These are phyloP conservation scores for Drosophila littoralis DNA, from an alignment of 1,140 invertebrate genomes.

Conservation along the genomic window DNA sequence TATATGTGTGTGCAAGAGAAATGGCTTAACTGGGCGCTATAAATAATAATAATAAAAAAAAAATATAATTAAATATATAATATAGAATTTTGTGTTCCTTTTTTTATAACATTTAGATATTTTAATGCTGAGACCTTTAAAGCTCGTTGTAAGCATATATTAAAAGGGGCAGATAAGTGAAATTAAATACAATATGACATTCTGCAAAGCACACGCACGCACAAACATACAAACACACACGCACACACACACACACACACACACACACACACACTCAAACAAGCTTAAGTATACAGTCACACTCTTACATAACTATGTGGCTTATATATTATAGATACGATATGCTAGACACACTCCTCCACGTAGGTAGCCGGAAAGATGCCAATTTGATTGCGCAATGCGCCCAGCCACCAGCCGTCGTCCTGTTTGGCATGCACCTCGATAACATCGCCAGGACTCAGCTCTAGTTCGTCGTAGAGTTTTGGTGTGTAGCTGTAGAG, in stretches of 20 bases:
- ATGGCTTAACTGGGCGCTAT: slow-evolving; percentile 50
- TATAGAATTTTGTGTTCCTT: slow-evolving; percentile 17
- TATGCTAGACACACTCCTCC: slow-evolving; percentile 86
- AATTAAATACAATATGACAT: slow-evolving; percentile 38
- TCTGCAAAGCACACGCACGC: slow-evolving; percentile 7
- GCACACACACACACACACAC: slow-evolving; percentile 12
- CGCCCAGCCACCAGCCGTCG: slow-evolving; percentile 98
- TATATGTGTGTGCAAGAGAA: slow-evolving; percentile 28
- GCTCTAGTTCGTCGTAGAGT: slow-evolving; percentile 93
- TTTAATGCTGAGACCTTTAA: slow-evolving; percentile 42
- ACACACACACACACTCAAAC: slow-evolving; percentile 14
- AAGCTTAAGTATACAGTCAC: slow-evolving; percentile 15
- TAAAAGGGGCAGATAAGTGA: slow-evolving; percentile 36
- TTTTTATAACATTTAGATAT: background rate
- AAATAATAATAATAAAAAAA: slow-evolving; percentile 39
- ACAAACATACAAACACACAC: slow-evolving; percentile 7
- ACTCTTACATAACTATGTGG: slow-evolving; percentile 15
- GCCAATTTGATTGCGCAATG: slow-evolving; percentile 92
- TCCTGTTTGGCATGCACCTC: slow-evolving; percentile 95
- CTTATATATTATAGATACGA: slow-evolving; percentile 53
- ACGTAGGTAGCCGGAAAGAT: slow-evolving; percentile 98
- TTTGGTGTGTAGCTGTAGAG: slow-evolving; percentile 95
- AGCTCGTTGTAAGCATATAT: slow-evolving; percentile 47
- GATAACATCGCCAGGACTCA: slow-evolving; percentile 93
- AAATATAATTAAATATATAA: slow-evolving; percentile 27